These are phyloP conservation scores for Edolisoma coerulescens DNA, from an alignment of 2,113 vertebrate genomes.

Conservation along the genomic window DNA sequence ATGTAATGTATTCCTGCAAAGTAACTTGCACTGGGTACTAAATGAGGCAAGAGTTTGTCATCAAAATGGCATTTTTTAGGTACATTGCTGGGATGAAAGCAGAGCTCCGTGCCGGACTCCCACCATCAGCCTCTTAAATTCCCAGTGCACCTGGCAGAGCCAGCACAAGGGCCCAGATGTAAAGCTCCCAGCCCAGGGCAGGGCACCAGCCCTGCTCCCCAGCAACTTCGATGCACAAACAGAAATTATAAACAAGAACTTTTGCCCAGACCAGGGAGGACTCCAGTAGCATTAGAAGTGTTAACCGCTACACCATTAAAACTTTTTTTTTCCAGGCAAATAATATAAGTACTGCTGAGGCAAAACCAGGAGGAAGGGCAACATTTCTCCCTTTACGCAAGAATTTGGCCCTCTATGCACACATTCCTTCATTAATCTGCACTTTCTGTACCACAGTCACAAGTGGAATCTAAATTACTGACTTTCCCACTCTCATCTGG, in stretches of 20 bases:
- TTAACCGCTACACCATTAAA: not conserved
- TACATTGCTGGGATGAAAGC: not conserved
- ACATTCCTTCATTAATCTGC: conserved; percentile 27
- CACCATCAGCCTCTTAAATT: not conserved
- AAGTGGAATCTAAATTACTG: conserved; percentile 11
- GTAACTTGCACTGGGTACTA: not conserved
- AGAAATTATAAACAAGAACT: not conserved
- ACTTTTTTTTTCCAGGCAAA: not conserved
- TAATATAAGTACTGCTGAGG: not conserved
- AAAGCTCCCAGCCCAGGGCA: not conserved
- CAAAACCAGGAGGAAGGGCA: conserved; percentile 10
- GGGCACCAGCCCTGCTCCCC: not conserved
- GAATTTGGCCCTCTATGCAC: not conserved
- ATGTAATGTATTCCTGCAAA: not conserved
- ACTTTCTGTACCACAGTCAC: not conserved
- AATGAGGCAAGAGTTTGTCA: not conserved
- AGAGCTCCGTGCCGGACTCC: not conserved
- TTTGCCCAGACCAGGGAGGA: not conserved
- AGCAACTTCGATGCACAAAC: not conserved
- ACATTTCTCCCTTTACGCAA: not conserved
- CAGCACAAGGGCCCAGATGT: not conserved
- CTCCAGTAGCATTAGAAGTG: not conserved
- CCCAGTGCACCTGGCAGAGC: not conserved
- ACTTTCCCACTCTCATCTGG: not conserved
- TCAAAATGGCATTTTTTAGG: not conserved